Percentiles rank a stretch among this genome's conserved stretches.
Evolutionary conservation across 2,888 invertebrate species (phyloP).

Genomic region (Liposcelis brunnea): DNA sequence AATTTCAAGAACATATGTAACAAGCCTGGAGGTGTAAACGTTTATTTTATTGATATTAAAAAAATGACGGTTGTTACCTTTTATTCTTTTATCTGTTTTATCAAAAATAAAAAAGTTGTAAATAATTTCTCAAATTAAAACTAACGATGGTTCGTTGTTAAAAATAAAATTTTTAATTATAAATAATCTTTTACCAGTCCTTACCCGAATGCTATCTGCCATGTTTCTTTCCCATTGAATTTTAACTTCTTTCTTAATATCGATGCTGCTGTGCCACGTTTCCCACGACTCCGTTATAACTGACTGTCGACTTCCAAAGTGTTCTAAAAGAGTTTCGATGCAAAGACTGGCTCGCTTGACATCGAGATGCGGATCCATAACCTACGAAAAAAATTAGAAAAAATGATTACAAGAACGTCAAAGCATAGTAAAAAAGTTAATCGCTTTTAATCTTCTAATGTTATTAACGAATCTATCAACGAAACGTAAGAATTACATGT

Average conservation of each 20-base stretch:
- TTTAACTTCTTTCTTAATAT: constrained; percentile 30
- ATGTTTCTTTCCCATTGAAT: constrained; percentile 32
- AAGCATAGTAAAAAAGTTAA: constrained; percentile 9
- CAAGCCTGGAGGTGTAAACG: not conserved
- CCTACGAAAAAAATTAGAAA: constrained; percentile 26
- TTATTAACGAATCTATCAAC: too few species aligned
- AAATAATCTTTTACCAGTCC: too few species aligned
- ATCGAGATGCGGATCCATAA: constrained; percentile 51
- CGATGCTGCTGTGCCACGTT: constrained; percentile 47
- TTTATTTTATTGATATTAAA: not conserved
- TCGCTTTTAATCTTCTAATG: not conserved
- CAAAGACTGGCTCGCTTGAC: constrained; percentile 44
- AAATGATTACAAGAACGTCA: constrained; percentile 2
- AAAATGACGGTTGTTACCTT: not conserved
- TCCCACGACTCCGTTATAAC: constrained; percentile 51
- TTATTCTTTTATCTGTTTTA: not conserved
- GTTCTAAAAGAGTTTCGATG: constrained; percentile 49
- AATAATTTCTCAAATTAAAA: too few species aligned
- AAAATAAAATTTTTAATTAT: too few species aligned
- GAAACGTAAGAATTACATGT: too few species aligned
- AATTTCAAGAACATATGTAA: not conserved
- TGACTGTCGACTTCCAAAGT: constrained; percentile 44
- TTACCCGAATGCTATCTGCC: constrained; percentile 49
- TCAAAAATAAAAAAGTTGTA: constrained; percentile 10
- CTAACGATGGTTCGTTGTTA: too few species aligned